Percentiles rank a stretch among this genome's conserved stretches.
phyloP scores from a whole-genome alignment of 2,888 invertebrate species.

The Caenorhabditis imperialis region DNA sequence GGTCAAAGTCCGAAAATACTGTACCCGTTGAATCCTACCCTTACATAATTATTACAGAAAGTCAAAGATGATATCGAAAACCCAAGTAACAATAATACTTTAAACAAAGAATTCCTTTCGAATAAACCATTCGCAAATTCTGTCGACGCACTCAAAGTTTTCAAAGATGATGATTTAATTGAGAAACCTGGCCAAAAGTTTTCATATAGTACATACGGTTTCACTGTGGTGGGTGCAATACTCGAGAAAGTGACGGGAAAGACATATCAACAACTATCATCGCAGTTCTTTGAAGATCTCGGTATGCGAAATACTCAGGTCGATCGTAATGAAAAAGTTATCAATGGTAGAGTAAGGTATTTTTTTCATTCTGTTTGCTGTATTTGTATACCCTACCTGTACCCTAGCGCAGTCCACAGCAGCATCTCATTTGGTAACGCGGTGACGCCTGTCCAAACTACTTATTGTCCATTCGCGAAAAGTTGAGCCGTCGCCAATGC shows the following conservation, averaged over 20 bases:
- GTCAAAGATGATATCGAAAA: conserved; percentile 40
- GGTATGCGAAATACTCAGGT: conserved; percentile 81
- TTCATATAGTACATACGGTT: conserved; percentile 81
- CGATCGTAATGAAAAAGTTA: conserved; percentile 81
- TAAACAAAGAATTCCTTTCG: conserved; percentile 79
- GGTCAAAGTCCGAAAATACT: no score
- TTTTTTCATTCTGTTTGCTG: no score
- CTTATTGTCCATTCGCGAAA: no score
- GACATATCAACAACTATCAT: conserved; percentile 75
- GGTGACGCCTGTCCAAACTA: no score
- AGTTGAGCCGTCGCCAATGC: no score
- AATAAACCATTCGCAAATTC: conserved; percentile 79
- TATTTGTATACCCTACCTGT: no score
- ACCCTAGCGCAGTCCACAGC: no score
- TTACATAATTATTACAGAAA: no score
- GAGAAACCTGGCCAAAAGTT: conserved; percentile 80
- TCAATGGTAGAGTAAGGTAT: conserved; percentile 81
- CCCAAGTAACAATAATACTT: conserved; percentile 44
- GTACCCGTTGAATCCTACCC: no score
- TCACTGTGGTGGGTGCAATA: conserved; percentile 82
- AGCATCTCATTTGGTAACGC: no score
- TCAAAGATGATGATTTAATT: conserved; percentile 81
- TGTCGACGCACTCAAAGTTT: conserved; percentile 80
- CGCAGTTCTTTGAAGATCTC: conserved; percentile 79
- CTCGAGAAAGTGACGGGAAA: conserved; percentile 80